Conservation (phyloP, 2,888 invertebrate genomes). For the Magallana nippona region DNA sequence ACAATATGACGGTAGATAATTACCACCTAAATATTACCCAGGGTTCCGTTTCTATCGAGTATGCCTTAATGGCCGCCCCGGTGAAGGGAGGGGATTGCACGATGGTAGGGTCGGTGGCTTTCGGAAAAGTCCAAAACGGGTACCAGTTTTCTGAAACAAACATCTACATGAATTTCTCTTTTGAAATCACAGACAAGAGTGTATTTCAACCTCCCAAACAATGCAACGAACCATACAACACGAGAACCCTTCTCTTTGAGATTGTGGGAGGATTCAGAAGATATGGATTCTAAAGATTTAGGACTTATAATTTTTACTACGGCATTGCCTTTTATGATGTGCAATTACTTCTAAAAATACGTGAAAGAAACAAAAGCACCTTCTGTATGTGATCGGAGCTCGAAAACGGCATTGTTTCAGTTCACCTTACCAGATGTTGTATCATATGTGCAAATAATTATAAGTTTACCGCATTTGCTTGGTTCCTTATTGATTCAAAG, state of each 20-base stretch:
- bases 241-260: background rate
- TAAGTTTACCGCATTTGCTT: too few species aligned
- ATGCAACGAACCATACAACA: background rate
- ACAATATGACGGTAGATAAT: background rate
- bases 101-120: background rate
- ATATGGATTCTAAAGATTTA: background rate
- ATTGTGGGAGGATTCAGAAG: background rate
- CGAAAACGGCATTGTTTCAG: too few species aligned
- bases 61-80: background rate
- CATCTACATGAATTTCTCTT: background rate
- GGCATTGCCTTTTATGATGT: too few species aligned
- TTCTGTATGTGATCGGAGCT: too few species aligned
- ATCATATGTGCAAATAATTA: too few species aligned
- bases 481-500: too few species aligned
- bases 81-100: slow-evolving; percentile 1
- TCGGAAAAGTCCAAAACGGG: background rate
- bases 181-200: slow-evolving; percentile 9
- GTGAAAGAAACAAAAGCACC: too few species aligned
- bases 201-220: background rate
- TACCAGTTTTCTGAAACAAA: background rate
- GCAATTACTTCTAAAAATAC: too few species aligned
- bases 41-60: background rate
- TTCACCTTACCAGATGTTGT: too few species aligned
- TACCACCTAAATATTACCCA: background rate
- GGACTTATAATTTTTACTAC: too few species aligned